phyloP scores from a whole-genome alignment of 1,140 invertebrate species.

The Hesperophylax magnus region DNA sequence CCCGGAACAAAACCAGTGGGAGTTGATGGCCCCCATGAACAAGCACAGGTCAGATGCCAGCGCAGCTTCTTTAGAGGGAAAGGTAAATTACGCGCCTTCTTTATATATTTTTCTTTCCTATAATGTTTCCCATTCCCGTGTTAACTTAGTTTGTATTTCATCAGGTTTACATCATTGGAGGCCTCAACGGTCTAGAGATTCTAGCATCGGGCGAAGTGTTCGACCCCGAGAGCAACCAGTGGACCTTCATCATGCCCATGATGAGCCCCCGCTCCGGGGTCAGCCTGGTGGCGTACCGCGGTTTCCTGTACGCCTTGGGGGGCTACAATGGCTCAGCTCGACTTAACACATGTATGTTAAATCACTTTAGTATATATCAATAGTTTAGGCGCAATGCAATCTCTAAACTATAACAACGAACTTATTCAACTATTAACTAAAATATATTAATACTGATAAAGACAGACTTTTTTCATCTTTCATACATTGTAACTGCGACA shows the following conservation, averaged over 20 bases:
- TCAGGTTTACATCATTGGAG: constrained; percentile 84
- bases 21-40: constrained; percentile 85
- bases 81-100: constrained; percentile 58
- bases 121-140: neutral
- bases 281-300: constrained; percentile 76
- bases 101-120: neutral
- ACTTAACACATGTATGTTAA: constrained; percentile 77
- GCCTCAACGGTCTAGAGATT: constrained; percentile 92
- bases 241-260: constrained; percentile 89
- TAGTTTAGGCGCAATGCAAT: too few species aligned
- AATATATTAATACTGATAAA: too few species aligned
- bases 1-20: constrained; percentile 84
- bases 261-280: constrained; percentile 83
- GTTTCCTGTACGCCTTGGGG: constrained; percentile 68
- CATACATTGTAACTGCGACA: too few species aligned
- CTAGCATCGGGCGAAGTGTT: constrained; percentile 89
- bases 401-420: too few species aligned
- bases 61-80: constrained; percentile 76
- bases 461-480: too few species aligned
- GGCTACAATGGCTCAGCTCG: constrained; percentile 83
- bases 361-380: neutral
- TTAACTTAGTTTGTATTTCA: neutral
- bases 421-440: too few species aligned
- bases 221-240: constrained; percentile 86
- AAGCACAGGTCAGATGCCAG: constrained; percentile 85